Conservation (phyloP, 2,797 vertebrate genomes). For the Phoeniculus purpureus region DNA sequence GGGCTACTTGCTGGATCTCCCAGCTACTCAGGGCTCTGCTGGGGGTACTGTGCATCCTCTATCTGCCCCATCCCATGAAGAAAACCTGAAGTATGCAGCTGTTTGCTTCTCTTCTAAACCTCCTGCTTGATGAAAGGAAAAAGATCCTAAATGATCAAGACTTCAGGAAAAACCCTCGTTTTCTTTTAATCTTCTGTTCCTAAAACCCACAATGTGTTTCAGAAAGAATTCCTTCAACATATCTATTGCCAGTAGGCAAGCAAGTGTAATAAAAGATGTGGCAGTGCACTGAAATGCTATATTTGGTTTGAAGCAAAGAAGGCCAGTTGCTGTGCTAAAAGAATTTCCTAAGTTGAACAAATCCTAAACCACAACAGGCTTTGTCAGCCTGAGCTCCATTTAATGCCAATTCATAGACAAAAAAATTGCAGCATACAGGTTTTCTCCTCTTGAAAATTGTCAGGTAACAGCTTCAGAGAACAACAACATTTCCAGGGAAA, state of each 20-base stretch:
- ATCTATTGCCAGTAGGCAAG: background rate
- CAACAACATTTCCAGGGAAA: conserved; percentile 30
- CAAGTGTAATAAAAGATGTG: background rate
- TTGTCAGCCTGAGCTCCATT: background rate
- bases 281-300: background rate
- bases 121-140: background rate
- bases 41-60: background rate
- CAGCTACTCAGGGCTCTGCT: background rate
- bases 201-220: background rate
- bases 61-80: background rate
- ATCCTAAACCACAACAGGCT: background rate
- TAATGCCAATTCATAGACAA: conserved; percentile 36
- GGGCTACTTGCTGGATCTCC: background rate
- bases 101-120: background rate
- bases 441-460: conserved; percentile 22
- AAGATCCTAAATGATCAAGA: background rate
- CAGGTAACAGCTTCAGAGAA: conserved; percentile 32
- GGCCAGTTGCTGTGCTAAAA: background rate
- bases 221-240: background rate
- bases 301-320: background rate
- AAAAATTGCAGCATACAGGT: background rate
- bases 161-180: background rate
- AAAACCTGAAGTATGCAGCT: background rate
- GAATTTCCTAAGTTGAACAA: background rate
- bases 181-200: background rate